phyloP scores from a whole-genome alignment of 2,888 invertebrate species.

The Parnassius mnemosyne region DNA sequence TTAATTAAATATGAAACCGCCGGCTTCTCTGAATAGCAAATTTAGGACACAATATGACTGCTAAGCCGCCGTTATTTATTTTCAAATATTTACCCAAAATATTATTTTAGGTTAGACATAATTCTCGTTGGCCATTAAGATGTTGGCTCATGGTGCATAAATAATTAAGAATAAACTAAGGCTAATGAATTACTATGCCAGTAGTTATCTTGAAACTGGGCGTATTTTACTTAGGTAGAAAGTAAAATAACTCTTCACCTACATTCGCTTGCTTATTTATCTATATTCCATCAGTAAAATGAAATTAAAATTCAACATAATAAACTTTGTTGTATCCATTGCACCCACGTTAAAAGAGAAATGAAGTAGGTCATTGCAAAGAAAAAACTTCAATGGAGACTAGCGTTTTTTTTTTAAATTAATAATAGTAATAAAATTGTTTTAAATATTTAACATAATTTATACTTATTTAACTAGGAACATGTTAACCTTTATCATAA shows the following conservation, averaged over 20 bases:
- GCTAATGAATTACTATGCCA: slow-evolving; percentile 77
- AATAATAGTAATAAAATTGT: too few species aligned
- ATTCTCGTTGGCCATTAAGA: slow-evolving; percentile 74
- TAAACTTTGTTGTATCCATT: too few species aligned
- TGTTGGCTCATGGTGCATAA: slow-evolving; percentile 77
- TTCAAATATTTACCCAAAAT: slow-evolving; percentile 77
- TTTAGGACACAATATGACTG: slow-evolving; percentile 61
- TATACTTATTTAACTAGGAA: too few species aligned
- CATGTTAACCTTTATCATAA: too few species aligned
- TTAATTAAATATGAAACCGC: slow-evolving; percentile 59
- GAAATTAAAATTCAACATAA: too few species aligned
- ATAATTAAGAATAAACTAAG: slow-evolving; percentile 76
- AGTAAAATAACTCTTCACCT: neutral
- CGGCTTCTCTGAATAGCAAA: slow-evolving; percentile 45
- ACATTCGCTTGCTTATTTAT: neutral
- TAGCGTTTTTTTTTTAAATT: too few species aligned
- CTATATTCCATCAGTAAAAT: too few species aligned
- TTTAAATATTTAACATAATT: too few species aligned
- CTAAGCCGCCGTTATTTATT: slow-evolving; percentile 70
- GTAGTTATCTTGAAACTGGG: slow-evolving; percentile 60
- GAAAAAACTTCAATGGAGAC: too few species aligned
- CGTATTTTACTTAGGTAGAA: slow-evolving; percentile 36
- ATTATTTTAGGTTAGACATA: slow-evolving; percentile 79
- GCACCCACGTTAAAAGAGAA: too few species aligned
- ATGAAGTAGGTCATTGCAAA: too few species aligned